phyloP scores from a whole-genome alignment of 2,888 invertebrate genomes.

The Watsonalla cultraria region DNA sequence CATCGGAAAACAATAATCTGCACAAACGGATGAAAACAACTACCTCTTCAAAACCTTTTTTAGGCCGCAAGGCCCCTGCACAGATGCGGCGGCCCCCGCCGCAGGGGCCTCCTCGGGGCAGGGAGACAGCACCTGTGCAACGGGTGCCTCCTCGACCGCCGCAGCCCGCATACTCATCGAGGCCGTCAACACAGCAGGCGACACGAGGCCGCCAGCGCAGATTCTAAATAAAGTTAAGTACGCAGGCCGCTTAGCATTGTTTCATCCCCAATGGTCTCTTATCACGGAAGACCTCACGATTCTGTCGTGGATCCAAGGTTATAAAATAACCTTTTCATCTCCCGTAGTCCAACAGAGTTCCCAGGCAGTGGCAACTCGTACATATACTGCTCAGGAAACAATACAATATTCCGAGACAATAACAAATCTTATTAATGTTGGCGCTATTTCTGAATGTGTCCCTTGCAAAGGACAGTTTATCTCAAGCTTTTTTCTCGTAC shows the following conservation, averaged over 20 bases:
- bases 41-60: neutral
- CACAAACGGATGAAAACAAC: neutral
- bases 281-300: constrained; percentile 11
- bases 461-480: constrained; percentile 3
- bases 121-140: no score
- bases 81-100: constrained; percentile 2
- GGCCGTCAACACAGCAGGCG: neutral
- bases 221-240: constrained; percentile 1
- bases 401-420: neutral
- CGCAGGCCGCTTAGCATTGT: constrained; percentile 9
- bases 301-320: constrained; percentile 10
- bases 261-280: constrained; percentile 10
- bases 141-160: neutral
- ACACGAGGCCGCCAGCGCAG: neutral
- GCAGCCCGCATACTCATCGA: constrained; percentile 2
- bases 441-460: constrained; percentile 3
- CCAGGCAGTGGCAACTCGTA: neutral
- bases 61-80: constrained; percentile 11
- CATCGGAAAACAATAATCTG: neutral
- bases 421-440: constrained; percentile 1
- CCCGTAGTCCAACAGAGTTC: neutral
- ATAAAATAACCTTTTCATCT: constrained; percentile 2
- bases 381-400: neutral
- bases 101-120: no score
- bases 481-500: neutral